Percentiles rank a stretch among this genome's conserved stretches.
phyloP scores from a whole-genome alignment of 2,797 vertebrate genomes.

The Eurystomus glaucurus region DNA sequence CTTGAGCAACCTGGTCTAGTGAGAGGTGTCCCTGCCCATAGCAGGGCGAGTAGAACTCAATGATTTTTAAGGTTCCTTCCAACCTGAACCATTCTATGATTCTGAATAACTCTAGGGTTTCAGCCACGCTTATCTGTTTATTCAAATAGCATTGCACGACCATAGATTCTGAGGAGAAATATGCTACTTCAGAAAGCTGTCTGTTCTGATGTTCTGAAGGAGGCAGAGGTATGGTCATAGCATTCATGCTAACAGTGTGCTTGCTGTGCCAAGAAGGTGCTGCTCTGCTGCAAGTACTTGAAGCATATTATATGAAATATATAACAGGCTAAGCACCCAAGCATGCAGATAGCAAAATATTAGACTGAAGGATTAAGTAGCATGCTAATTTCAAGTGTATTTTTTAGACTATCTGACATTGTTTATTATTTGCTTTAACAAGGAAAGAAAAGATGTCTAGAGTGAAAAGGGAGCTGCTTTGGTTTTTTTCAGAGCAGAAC shows the following conservation, averaged over 20 bases:
- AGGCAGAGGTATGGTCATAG: neutral
- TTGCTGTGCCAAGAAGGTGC: neutral
- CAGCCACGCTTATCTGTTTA: neutral
- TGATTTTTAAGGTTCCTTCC: no score
- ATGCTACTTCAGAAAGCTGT: no score
- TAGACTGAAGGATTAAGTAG: neutral
- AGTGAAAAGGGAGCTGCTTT: neutral
- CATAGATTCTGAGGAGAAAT: neutral
- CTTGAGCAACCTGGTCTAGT: no score
- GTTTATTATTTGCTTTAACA: neutral
- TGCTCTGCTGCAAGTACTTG: neutral
- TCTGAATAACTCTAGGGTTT: neutral
- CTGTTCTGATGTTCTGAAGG: neutral
- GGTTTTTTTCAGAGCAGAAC: neutral
- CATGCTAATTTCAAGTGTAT: neutral
- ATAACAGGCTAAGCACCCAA: neutral
- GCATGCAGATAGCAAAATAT: neutral
- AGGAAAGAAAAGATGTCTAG: neutral
- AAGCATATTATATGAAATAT: neutral
- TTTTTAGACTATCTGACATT: neutral
- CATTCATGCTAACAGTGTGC: neutral
- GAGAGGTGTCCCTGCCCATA: no score
- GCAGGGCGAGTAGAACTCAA: no score
- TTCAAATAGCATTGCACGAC: neutral
- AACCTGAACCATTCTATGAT: no score